Evolutionary conservation across 1,140 invertebrate species (phyloP).

Genomic region (Papilio helenus): DNA sequence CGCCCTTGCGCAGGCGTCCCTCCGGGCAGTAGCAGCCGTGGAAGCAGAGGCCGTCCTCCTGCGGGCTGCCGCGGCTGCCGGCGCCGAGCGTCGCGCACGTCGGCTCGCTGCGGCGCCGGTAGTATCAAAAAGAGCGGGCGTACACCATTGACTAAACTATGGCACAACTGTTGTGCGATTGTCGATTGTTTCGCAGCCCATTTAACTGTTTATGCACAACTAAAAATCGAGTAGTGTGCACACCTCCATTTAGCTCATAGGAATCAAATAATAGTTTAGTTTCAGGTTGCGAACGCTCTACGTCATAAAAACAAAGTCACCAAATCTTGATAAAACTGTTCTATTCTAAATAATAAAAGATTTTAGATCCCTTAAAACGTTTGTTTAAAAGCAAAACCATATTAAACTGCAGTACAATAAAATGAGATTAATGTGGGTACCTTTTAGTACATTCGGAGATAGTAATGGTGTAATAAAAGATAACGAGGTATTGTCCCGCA

Average conservation of each 20-base stretch:
- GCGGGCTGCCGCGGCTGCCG: conserved; percentile 86
- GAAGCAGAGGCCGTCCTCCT: conserved; percentile 87
- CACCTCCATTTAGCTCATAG: no score
- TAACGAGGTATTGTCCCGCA: conserved; percentile 24
- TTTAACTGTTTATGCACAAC: no score
- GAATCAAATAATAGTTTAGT: no score
- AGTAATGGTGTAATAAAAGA: conserved; percentile 26
- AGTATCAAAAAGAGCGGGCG: no score
- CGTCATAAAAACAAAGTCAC: neutral
- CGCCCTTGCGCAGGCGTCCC: conserved; percentile 87
- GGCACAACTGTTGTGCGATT: no score
- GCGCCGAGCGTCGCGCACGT: conserved; percentile 84
- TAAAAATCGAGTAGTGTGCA: no score
- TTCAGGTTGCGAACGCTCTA: no score
- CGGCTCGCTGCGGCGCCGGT: conserved; percentile 87
- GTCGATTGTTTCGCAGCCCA: no score
- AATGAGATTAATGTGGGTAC: conserved; percentile 9
- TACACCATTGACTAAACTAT: no score
- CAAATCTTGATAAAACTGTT: neutral
- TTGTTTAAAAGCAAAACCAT: neutral
- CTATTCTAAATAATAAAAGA: neutral
- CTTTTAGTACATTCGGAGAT: conserved; percentile 18
- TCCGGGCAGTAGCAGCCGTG: conserved; percentile 93
- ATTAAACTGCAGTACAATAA: conserved; percentile 9
- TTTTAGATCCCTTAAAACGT: neutral